These are phyloP conservation scores for Setipinna tenuifilis DNA, from an alignment of 2,797 vertebrate species.

Conservation along the genomic window DNA sequence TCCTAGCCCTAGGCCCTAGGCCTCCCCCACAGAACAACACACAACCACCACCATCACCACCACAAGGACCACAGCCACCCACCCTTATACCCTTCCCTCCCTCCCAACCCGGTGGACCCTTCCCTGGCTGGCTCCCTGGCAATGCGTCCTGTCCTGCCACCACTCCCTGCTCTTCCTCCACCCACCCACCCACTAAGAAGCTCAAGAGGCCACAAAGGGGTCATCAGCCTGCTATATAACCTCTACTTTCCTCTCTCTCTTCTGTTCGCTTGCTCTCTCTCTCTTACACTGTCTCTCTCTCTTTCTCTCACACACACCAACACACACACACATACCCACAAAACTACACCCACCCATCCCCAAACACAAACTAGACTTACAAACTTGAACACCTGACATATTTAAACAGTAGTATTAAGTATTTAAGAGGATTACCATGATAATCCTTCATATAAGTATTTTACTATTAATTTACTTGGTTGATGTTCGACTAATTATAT, in stretches of 20 bases:
- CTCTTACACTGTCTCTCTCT: too few relatives aligned
- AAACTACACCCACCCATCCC: not conserved
- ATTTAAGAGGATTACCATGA: not conserved
- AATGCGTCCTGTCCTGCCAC: not conserved
- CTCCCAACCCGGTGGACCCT: not conserved
- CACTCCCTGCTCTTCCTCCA: constrained; percentile 46
- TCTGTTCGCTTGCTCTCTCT: too few relatives aligned
- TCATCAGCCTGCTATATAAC: constrained; percentile 50
- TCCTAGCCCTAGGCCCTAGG: constrained; percentile 74
- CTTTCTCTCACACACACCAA: constrained; percentile 17
- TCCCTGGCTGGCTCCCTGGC: not conserved
- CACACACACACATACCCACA: constrained; percentile 60
- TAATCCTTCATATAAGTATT: not conserved
- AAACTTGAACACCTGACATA: not conserved
- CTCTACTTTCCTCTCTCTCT: not conserved
- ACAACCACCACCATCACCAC: constrained; percentile 49
- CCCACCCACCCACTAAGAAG: constrained; percentile 26
- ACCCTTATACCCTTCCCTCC: not conserved
- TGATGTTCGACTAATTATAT: not conserved
- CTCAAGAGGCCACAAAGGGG: constrained; percentile 40
- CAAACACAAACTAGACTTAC: constrained; percentile 36
- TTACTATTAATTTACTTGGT: too few relatives aligned
- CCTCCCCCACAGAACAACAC: constrained; percentile 63
- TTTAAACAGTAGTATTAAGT: not conserved
- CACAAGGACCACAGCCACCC: constrained; percentile 36